These are phyloP conservation scores for Morone saxatilis DNA, from an alignment of 2,113 vertebrate genomes.

Conservation along the genomic window DNA sequence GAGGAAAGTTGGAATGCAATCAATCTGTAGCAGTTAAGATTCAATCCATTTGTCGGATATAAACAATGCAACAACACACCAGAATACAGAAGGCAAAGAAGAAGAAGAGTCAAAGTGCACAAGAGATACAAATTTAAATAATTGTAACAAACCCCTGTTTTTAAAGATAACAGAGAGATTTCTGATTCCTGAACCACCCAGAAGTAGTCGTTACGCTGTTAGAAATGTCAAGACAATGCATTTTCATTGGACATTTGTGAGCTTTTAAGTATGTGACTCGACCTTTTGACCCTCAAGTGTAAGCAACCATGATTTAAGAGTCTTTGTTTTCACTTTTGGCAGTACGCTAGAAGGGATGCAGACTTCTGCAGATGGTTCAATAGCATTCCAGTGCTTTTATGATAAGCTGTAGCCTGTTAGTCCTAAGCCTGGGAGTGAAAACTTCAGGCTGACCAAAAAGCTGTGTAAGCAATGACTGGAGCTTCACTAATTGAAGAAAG, in stretches of 20 bases:
- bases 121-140: slow-evolving; percentile 16
- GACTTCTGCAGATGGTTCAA: slow-evolving; percentile 59
- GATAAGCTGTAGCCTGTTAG: slow-evolving; percentile 72
- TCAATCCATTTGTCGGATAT: slow-evolving; percentile 25
- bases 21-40: slow-evolving; percentile 28
- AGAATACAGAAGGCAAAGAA: background rate
- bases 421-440: slow-evolving; percentile 63
- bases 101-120: background rate
- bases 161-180: background rate
- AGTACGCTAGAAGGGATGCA: slow-evolving; percentile 22
- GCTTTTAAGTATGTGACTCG: slow-evolving; percentile 12
- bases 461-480: slow-evolving; percentile 72
- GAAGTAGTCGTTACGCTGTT: background rate
- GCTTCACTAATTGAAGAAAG: slow-evolving; percentile 75
- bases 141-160: slow-evolving; percentile 2
- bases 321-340: slow-evolving; percentile 37
- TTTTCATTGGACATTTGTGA: background rate
- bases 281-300: slow-evolving; percentile 26
- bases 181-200: slow-evolving; percentile 19
- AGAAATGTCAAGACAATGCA: background rate
- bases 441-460: slow-evolving; percentile 57
- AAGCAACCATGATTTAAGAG: slow-evolving; percentile 18
- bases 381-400: slow-evolving; percentile 74
- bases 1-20: slow-evolving; percentile 47
- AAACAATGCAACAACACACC: slow-evolving; percentile 31